Conservation (phyloP, 2,797 vertebrate species). For the Huso huso region DNA sequence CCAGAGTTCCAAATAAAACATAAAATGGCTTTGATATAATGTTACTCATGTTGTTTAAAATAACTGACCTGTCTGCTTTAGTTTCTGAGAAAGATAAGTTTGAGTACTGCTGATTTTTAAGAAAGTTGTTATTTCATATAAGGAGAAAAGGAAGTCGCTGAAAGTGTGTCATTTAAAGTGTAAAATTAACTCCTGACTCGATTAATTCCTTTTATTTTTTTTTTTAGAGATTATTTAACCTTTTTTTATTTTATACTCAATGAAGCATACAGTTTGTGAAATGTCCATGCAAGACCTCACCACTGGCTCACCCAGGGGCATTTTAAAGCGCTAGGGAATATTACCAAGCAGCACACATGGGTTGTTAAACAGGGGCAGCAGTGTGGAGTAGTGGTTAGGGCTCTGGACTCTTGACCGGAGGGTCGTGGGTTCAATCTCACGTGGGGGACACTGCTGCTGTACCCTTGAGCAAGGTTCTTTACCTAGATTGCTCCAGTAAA, state of each 20-base stretch:
- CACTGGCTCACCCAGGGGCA: too few species aligned
- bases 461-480: too few species aligned
- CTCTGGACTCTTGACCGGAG: too few species aligned
- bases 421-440: too few species aligned
- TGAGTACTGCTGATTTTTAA: conserved; percentile 50
- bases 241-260: background rate
- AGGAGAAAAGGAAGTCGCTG: conserved; percentile 56
- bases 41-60: conserved; percentile 87
- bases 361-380: too few species aligned
- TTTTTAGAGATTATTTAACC: background rate
- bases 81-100: conserved; percentile 69
- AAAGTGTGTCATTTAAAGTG: conserved; percentile 23
- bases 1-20: conserved; percentile 96
- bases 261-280: background rate
- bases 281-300: too few species aligned
- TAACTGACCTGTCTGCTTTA: conserved; percentile 76
- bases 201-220: background rate
- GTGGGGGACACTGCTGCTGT: too few species aligned
- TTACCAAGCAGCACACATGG: too few species aligned
- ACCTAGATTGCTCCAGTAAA: too few species aligned
- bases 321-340: too few species aligned
- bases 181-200: conserved; percentile 1
- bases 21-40: conserved; percentile 94
- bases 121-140: conserved; percentile 63
- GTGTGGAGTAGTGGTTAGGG: too few species aligned